Evolutionary conservation across 2,113 vertebrate genomes (phyloP).

Genomic region (Zapus hudsonius): DNA sequence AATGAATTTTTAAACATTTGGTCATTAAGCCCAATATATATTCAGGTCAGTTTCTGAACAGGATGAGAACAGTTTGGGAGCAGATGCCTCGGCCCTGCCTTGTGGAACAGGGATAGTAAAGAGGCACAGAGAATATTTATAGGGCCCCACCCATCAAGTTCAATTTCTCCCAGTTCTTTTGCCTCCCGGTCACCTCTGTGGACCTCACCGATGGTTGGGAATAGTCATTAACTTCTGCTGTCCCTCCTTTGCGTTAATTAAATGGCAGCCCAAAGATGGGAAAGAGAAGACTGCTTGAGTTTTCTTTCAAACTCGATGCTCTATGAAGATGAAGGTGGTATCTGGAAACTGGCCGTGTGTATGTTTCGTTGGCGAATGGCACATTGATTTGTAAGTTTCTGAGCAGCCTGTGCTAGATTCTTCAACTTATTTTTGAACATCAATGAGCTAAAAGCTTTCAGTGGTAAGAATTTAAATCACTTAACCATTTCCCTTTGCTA

Average conservation of each 20-base stretch:
- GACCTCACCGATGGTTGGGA: constrained; percentile 64
- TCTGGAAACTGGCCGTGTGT: neutral
- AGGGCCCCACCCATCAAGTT: constrained; percentile 81
- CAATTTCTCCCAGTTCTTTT: constrained; percentile 59
- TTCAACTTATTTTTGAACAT: constrained; percentile 66
- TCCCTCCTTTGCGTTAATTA: constrained; percentile 63
- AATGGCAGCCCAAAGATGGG: neutral
- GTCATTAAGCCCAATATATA: constrained; percentile 91
- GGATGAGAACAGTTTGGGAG: constrained; percentile 89
- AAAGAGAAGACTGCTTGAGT: neutral
- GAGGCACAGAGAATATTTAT: constrained; percentile 82
- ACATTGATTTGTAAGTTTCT: constrained; percentile 48
- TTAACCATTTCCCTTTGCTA: constrained; percentile 75
- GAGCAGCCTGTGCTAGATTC: constrained; percentile 44
- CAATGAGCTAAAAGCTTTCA: constrained; percentile 74
- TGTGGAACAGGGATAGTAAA: constrained; percentile 83
- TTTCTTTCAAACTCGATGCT: constrained; percentile 14
- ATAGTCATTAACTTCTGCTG: constrained; percentile 73
- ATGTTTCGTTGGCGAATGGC: constrained; percentile 33
- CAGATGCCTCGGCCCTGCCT: constrained; percentile 87
- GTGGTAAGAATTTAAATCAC: constrained; percentile 69
- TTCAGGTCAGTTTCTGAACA: constrained; percentile 89
- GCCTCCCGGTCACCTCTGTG: constrained; percentile 52
- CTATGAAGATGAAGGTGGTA: neutral
- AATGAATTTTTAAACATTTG: constrained; percentile 91